A percentile compares a stretch with the other conserved stretches of the same genome.
Evolutionary conservation across 1,140 invertebrate species (phyloP).

Genomic region (Magallana angulata): DNA sequence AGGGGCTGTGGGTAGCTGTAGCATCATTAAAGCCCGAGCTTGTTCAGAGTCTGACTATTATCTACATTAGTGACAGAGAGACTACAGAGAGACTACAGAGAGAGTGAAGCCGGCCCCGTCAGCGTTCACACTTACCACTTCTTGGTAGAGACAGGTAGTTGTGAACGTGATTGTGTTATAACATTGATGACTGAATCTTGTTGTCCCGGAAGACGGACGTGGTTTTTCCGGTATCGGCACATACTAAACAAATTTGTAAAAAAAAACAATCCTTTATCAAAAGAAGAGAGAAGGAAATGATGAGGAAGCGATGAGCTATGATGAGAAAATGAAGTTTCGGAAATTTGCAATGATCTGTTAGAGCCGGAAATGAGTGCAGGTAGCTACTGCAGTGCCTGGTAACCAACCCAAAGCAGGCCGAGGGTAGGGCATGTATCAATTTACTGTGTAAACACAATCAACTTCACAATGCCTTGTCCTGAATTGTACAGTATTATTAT

Average conservation of each 20-base stretch:
- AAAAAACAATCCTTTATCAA: constrained; percentile 10
- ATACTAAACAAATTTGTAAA: constrained; percentile 15
- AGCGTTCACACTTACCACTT: constrained; percentile 31
- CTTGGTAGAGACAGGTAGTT: constrained; percentile 6
- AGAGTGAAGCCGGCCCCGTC: neutral
- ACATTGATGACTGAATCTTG: constrained; percentile 1
- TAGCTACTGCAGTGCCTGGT: too few relatives aligned
- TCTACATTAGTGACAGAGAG: too few relatives aligned
- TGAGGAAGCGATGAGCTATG: neutral
- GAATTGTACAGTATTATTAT: too few relatives aligned
- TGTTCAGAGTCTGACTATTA: too few relatives aligned
- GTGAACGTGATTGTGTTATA: constrained; percentile 31
- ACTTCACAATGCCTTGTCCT: neutral
- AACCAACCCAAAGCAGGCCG: too few relatives aligned
- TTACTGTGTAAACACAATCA: neutral
- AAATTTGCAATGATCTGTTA: neutral
- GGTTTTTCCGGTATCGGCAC: constrained; percentile 4
- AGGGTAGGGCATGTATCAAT: neutral
- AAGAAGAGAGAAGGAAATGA: neutral
- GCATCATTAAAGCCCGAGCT: too few relatives aligned
- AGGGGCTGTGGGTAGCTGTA: too few relatives aligned
- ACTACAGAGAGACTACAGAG: too few relatives aligned
- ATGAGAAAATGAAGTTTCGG: neutral
- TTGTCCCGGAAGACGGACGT: neutral
- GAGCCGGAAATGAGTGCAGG: neutral